A percentile compares a stretch with the other conserved stretches of the same genome.
These are phyloP conservation scores for Spinibarbus caldwelli DNA, from an alignment of 2,797 vertebrate species.

Conservation along the genomic window DNA sequence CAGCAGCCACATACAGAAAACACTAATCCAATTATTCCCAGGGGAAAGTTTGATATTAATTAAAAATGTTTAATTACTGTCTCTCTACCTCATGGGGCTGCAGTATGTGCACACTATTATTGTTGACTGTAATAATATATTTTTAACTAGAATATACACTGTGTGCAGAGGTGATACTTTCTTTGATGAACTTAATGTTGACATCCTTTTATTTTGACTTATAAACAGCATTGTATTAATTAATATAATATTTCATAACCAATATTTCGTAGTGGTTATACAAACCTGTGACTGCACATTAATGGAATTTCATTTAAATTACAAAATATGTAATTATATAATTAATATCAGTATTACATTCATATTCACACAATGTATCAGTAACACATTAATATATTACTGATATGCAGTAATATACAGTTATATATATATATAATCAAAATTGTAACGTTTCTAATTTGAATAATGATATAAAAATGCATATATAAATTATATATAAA, in stretches of 20 bases:
- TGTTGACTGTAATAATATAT: slow-evolving; percentile 4
- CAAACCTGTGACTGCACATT: no score
- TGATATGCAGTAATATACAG: no score
- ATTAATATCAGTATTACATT: no score
- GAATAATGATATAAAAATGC: no score
- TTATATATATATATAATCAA: no score
- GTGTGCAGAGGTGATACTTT: not conserved
- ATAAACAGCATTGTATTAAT: not conserved
- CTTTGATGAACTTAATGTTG: not conserved
- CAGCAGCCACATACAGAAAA: slow-evolving; percentile 41
- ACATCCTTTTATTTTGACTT: not conserved
- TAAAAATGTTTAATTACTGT: slow-evolving; percentile 47
- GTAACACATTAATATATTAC: no score
- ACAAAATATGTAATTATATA: no score
- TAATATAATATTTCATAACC: not conserved
- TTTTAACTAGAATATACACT: not conserved
- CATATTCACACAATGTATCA: no score
- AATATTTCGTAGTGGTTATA: no score
- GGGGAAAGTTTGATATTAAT: slow-evolving; percentile 31
- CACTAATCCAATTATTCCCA: slow-evolving; percentile 58
- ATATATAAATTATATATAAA: no score
- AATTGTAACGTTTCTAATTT: no score
- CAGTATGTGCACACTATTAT: slow-evolving; percentile 15
- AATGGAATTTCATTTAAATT: no score
- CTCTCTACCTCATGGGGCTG: slow-evolving; percentile 18